Evolutionary conservation across 2,888 invertebrate species (phyloP), one percentile per base, ranked within the genome.

Genomic region (Xiphydria camelus): DNA sequence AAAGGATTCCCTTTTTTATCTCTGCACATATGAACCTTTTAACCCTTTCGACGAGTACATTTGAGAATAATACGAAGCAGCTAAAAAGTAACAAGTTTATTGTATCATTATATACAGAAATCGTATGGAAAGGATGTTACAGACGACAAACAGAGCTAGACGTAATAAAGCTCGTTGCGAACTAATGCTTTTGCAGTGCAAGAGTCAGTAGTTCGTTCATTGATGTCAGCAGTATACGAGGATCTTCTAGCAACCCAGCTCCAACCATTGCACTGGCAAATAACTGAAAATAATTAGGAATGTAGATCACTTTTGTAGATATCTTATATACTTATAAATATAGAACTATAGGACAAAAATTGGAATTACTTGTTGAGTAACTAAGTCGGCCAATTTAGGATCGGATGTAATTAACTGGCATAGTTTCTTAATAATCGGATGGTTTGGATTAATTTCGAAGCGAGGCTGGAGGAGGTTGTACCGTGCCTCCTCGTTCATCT

Each of bases 241-340:
- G 91, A 79, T 98, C 96, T 71, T 94, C 89, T 1, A 95, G 83
- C 20, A 98, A 80, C 6, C 97, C 97, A 25, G 97, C 97, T 3
- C 90, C 89, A 6, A 96, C 91, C 92, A 98, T 92, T 0, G 95
- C 91, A 74, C 96, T 95, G 45, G 88, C 86, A 73, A 95, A 97
- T 25, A 98, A 74, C 85, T 89, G 70, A 47, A 82, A 79, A 57
- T 47, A 40, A 41, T 42, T 25, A 37, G 26, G n/a, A 44, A 40
- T 47, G 2, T 14, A 4, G 29, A 22, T 36, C 21, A 5, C 31
- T 20, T 18, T 15, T 39, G 36, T 38, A 14, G 32, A 23, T 26
- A 35, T n/a, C 14, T 18, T 41, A 15, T 40, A 33, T n/a, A 29
- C 15, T 7, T 19, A 38, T 54, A 5, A 17, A 9, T 12, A 33